Evolutionary conservation across 2,113 vertebrate species (phyloP).

Genomic region (Pipa parva): DNA sequence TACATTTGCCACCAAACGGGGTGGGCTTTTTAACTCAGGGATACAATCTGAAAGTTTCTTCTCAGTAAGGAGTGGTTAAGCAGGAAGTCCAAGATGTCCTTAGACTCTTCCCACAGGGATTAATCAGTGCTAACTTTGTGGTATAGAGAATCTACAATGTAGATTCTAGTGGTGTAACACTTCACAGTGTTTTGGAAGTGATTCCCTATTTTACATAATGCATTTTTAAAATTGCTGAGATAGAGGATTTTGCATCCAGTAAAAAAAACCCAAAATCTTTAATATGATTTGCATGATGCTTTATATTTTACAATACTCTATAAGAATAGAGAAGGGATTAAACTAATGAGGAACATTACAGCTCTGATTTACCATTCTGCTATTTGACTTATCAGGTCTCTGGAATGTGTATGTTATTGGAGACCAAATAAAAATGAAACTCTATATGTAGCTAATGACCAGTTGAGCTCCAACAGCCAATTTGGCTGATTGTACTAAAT

Average conservation of each 20-base stretch:
- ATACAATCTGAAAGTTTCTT: too few relatives aligned
- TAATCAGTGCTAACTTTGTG: background rate
- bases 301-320: too few relatives aligned
- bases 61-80: too few relatives aligned
- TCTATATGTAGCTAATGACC: constrained; percentile 42
- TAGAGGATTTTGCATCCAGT: background rate
- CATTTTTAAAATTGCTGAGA: background rate
- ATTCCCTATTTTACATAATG: too few relatives aligned
- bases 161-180: too few relatives aligned
- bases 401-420: constrained; percentile 38
- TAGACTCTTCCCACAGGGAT: too few relatives aligned
- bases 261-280: constrained; percentile 21
- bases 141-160: too few relatives aligned
- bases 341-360: constrained; percentile 13
- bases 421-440: constrained; percentile 40
- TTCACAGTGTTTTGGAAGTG: too few relatives aligned
- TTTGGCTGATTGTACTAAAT: constrained; percentile 43
- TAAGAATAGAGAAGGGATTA: constrained; percentile 6
- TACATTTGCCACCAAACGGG: too few relatives aligned
- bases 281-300: constrained; percentile 2
- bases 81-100: too few relatives aligned
- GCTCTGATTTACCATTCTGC: constrained; percentile 9
- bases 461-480: constrained; percentile 41
- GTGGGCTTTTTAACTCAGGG: too few relatives aligned
- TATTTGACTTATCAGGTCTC: constrained; percentile 39